Evolutionary conservation across 1,140 invertebrate genomes (phyloP), one percentile per base, ranked within the genome.

Genomic region (Metopolophium dirhodum): DNA sequence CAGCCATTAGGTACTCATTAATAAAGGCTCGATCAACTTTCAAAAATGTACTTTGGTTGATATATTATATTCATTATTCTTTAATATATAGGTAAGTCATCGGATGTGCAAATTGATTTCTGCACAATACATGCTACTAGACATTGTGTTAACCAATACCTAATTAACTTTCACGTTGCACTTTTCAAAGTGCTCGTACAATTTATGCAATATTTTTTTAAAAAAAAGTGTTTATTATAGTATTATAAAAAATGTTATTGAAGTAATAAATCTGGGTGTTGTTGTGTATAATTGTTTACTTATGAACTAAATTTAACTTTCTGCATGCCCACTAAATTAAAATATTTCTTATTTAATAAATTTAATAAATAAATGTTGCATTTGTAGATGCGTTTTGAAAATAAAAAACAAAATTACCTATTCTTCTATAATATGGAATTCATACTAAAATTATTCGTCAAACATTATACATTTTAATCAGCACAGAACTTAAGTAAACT

Each of bases 291-390:
- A 68, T n/a, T n/a, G 26, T n/a, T 77, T 18, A n/a, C 0, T 77
- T 77, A 77, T n/a, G 14, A 77, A n/a, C 61, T 77, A 77, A 77
- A 77, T 77, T 77, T 77, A 77, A 77, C 61, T 77, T 77, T 77
- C 30, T n/a, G n/a, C 1, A 3, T 68, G 30, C n/a, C 61, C 14
- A 14, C 26, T 68, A 77, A 77, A 77, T 77, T 2, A 77, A 77
- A n/a, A 77, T 30, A 77, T n/a, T 68, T 77, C 30, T n/a, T 77
- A 77, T 77, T 77, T 35, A n/a, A 77, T n/a, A n/a, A 77, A 77
- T 77, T 77, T 35, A n/a, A 77, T n/a, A n/a, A 77, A 77, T n/a
- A 77, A 68, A 14, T n/a, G 30, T 77, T n/a, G n/a, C 11, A n/a
- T 77, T 77, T 14, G n/a, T 77, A 18, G 30, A 77, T n/a, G 14